Conservation (phyloP, 2,888 invertebrate species). For the Globia sparganii region DNA sequence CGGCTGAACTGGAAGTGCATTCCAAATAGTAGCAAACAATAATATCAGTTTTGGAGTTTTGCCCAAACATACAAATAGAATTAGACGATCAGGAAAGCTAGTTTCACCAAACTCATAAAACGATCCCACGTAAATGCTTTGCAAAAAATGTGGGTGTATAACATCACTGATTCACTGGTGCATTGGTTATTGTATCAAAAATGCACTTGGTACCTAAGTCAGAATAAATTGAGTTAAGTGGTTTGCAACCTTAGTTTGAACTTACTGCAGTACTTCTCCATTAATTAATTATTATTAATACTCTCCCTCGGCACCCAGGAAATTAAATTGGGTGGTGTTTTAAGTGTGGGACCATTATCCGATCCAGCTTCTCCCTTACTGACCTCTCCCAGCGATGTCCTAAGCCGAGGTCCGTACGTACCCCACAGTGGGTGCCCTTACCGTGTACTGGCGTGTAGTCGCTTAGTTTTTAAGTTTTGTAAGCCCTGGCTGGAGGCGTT, state of each 20-base stretch:
- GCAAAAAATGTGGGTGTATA: neutral
- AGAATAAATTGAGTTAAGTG: neutral
- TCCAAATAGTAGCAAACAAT: constrained; percentile 3
- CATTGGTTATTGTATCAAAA: neutral
- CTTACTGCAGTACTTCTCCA: neutral
- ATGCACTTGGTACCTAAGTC: neutral
- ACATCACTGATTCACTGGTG: neutral
- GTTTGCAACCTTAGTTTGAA: neutral
- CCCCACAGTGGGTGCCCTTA: too few species aligned
- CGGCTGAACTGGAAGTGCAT: neutral
- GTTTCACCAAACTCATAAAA: constrained; percentile 1
- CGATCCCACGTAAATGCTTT: neutral
- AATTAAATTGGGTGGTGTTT: neutral
- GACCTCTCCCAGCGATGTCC: too few species aligned
- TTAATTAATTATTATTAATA: neutral
- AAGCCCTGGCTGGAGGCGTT: too few species aligned
- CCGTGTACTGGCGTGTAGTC: too few species aligned
- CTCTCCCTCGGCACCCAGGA: neutral
- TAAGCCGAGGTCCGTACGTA: too few species aligned
- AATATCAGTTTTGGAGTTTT: constrained; percentile 32
- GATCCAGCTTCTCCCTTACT: too few species aligned
- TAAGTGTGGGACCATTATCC: neutral
- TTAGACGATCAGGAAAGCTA: neutral
- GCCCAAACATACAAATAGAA: constrained; percentile 47
- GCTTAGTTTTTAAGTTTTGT: too few species aligned